Evolutionary conservation across 2,888 invertebrate genomes (phyloP).

Genomic region (Catonia carolina): DNA sequence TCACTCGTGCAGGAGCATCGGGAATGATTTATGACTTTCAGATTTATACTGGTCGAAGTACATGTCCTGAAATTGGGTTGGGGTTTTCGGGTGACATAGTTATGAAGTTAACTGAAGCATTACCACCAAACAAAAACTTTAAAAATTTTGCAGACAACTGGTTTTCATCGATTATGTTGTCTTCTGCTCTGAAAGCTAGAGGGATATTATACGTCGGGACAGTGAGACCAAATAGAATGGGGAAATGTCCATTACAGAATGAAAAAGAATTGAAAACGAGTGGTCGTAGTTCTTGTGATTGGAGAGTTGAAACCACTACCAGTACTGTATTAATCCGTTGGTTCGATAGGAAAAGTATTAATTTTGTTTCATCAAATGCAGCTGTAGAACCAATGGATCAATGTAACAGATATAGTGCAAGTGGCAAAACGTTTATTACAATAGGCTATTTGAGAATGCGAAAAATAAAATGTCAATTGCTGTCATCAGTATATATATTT

Average conservation of each 20-base stretch:
- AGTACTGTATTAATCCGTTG: conserved; percentile 31
- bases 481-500: too few species aligned
- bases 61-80: conserved; percentile 13
- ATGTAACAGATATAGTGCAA: conserved; percentile 31
- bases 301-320: background rate
- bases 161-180: background rate
- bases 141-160: conserved; percentile 9
- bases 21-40: conserved; percentile 13
- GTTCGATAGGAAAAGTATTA: conserved; percentile 34
- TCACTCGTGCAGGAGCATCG: conserved; percentile 3
- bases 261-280: conserved; percentile 29
- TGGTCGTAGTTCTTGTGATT: background rate
- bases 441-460: too few species aligned
- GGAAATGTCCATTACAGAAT: conserved; percentile 16
- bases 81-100: too few species aligned
- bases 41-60: conserved; percentile 6
- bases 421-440: conserved; percentile 9
- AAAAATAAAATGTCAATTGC: too few species aligned
- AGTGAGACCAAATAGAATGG: conserved; percentile 13
- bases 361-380: conserved; percentile 33
- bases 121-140: conserved; percentile 11
- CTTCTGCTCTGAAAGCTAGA: background rate
- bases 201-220: conserved; percentile 20
- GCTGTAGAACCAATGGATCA: conserved; percentile 31
- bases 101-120: conserved; percentile 12